Evolutionary conservation across 2,888 invertebrate species (phyloP), one percentile per base, ranked within the genome.

Genomic region (Malthinus flaveolus): DNA sequence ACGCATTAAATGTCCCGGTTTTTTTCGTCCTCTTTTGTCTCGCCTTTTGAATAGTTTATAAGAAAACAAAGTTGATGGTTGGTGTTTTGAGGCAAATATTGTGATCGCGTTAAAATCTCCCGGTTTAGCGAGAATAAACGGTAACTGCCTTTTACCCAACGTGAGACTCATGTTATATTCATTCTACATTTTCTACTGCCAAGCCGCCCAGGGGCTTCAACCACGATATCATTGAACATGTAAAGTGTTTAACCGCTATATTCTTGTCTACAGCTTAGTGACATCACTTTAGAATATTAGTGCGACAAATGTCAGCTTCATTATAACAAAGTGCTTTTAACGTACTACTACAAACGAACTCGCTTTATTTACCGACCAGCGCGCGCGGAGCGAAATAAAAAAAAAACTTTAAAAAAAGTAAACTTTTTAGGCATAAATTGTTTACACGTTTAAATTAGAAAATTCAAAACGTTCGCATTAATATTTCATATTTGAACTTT

Each of bases 151-250:
- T 58, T 63, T 63, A 61, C 59, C 55, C 59, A 59, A 57, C 65
- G 59, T 63, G 59, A 52, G 61, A 58, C 59, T 65, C 65, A 65
- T 65, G 65, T 65, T 65, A 65, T 62, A 65, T 65, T 65, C 65
- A 65, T 65, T 59, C 55, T 56, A 65, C 65, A 65, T 65, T 65
- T 65, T 57, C 59, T 52, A 53, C 59, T 56, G 49, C 49, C 56
- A 61, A 50, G 60, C 59, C 50, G 57, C 57, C 53, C 44, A 50
- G 50, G 57, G 59, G 64, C 57, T 58, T 64, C 61, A 53, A 23
- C 53, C 61, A 53, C 57, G 63, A 62, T 55, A 57, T 61, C 65
- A 62, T 63, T 60, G 61, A 65, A 61, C 63, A 63, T 61, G 63
- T 61, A 61, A 65, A 63, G 56, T 59, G 65, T 65, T 61, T 61